Base-by-base conservation (phyloP, 2,797 vertebrate genomes). In the Cynodonichthys magdalenae region DNA sequence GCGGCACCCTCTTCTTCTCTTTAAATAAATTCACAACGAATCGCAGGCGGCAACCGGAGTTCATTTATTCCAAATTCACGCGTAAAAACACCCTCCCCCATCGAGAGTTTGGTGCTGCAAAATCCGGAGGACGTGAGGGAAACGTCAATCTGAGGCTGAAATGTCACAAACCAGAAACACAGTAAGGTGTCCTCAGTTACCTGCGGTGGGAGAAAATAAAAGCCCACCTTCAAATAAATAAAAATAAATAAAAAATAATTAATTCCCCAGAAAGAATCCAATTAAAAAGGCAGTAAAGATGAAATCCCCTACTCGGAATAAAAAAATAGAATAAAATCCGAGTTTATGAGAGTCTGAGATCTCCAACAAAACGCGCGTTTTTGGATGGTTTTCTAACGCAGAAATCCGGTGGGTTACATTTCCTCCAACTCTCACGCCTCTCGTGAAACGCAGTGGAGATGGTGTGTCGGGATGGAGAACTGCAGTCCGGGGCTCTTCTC, bases 191-290 rank as follows among this genome's bases (percentile, higher is more conserved):
- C 71, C 70, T 75, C 79, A 63, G 75, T 58, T 75, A 87, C 84
- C 89, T 89, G 82, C 79, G 77, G 75, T 69, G 71, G 78, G 74
- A 82, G 76, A 36, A 75, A 63, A 89, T 89, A 42, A 55, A 55
- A 53, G 83, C 89, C 84, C 88, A 90, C 91, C 89, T 92, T 36
- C 36, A 36, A 36, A 36, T 36, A 11, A 24, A 24, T 24, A 24
- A 24, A 2, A 24, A 24, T 24, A 24, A 31, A 31, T 31, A 31
- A 31, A 31, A 2, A 24, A 84, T 5, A 44, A 15, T 5, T 17
- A 90, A 90, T 83, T 79, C 81, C 91, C 24, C 81, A 67, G 50
- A 59, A 15, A 64, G 66, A 61, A 89, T 83, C 79, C 76, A 71
- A 66, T 27, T 53, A 73, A 75, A 39, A 71, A 71, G 67, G 59